These are phyloP conservation scores for Tetramorium bicarinatum DNA, from an alignment of 2,888 invertebrate species.

Conservation along the genomic window DNA sequence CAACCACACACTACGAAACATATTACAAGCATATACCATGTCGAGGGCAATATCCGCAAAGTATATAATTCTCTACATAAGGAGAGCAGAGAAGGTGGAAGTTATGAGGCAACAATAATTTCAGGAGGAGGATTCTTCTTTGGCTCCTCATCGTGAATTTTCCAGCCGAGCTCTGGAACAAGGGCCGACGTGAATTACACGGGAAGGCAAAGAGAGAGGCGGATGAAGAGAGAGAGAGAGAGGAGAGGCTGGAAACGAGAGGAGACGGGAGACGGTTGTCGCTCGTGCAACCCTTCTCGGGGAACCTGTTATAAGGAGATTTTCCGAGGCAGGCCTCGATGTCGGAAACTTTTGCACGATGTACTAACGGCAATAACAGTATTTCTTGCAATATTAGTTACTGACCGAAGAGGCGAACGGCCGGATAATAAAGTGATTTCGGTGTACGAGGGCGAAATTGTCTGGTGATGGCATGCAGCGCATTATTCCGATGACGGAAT, in stretches of 20 bases:
- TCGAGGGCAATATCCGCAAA: constrained; percentile 31
- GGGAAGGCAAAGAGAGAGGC: constrained; percentile 7
- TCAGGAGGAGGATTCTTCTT: constrained; percentile 55
- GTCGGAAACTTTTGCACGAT: constrained; percentile 76
- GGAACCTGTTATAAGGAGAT: constrained; percentile 66
- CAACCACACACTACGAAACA: constrained; percentile 8
- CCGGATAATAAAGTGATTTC: constrained; percentile 51
- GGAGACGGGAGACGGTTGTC: constrained; percentile 62
- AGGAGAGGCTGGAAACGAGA: constrained; percentile 22
- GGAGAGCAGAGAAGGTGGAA: constrained; percentile 15
- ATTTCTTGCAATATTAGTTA: constrained; percentile 81
- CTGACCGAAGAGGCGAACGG: constrained; percentile 43
- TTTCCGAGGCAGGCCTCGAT: constrained; percentile 57
- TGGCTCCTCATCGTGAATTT: constrained; percentile 64
- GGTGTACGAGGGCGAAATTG: neutral
- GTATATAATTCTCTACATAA: constrained; percentile 54
- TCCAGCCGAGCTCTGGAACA: constrained; percentile 67
- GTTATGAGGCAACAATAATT: constrained; percentile 62
- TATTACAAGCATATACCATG: constrained; percentile 31
- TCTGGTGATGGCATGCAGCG: neutral
- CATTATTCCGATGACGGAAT: neutral
- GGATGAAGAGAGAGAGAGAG: neutral
- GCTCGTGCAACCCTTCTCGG: constrained; percentile 75
- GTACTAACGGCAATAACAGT: constrained; percentile 81
- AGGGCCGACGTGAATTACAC: constrained; percentile 79